Percentiles rank a stretch among this genome's conserved stretches.
phyloP scores from a whole-genome alignment of 2,797 vertebrate species.

The Simalia tracyae region DNA sequence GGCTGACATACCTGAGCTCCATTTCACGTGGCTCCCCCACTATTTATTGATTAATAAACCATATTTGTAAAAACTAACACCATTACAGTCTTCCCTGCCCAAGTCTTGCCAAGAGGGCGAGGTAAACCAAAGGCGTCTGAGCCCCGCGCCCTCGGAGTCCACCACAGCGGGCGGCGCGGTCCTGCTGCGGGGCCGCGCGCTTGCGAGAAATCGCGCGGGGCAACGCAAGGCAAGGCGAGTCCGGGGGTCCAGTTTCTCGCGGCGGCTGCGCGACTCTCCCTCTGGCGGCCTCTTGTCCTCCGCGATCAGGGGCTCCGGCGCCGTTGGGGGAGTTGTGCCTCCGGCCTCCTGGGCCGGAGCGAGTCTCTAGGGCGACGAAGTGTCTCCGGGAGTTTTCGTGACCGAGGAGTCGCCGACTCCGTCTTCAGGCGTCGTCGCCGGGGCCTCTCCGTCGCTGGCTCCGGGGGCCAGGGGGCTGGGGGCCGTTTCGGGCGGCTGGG shows the following conservation, averaged over 20 bases:
- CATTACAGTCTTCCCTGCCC: constrained; percentile 42
- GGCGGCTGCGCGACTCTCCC: not conserved
- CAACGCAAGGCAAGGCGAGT: no score
- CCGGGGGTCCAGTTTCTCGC: not conserved
- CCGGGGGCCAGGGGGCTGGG: constrained; percentile 34
- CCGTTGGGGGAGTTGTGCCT: constrained; percentile 1
- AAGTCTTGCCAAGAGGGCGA: constrained; percentile 32
- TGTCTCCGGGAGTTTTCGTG: constrained; percentile 44
- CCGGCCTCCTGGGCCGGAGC: constrained; percentile 19
- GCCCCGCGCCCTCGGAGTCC: not conserved
- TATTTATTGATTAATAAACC: constrained; percentile 48
- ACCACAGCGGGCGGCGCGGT: no score
- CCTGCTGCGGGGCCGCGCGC: not conserved
- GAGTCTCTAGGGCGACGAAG: constrained; percentile 17
- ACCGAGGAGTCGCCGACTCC: not conserved
- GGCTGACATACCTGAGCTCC: constrained; percentile 90
- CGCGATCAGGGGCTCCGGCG: not conserved
- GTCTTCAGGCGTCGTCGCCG: constrained; percentile 29
- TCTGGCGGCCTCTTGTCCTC: not conserved
- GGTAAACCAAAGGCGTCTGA: not conserved
- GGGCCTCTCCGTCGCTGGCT: constrained; percentile 43
- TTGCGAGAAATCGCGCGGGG: not conserved
- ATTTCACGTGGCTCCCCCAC: constrained; percentile 70
- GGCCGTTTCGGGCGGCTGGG: constrained; percentile 58
- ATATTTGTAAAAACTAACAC: constrained; percentile 24